Evolutionary conservation across 1,140 invertebrate species (phyloP), one percentile per base, ranked within the genome.

Genomic region (Branchinecta lynchi): DNA sequence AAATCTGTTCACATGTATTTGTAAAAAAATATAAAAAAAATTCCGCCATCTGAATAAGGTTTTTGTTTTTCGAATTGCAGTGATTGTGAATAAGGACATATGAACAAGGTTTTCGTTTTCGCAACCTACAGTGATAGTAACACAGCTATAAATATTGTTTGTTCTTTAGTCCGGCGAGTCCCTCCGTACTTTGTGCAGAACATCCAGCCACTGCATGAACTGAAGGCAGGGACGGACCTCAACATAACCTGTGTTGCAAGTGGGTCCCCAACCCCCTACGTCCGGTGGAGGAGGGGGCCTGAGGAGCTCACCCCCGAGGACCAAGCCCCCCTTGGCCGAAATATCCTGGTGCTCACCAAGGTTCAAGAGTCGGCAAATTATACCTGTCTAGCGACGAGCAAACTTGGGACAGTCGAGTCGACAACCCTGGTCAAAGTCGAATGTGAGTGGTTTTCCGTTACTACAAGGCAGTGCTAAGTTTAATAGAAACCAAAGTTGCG

Each of bases 201-300:
- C 60, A 93, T 94, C 17, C 87, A 90, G 43, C 76, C 84, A 9
- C 77, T 87, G 21, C 88, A 85, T 68, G 91, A 96, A 77, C 93
- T 98, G 43, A 91, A 90, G 86, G 81, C 93, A 15, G 93, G 93
- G 8, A 86, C 87, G 0, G 87, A 87, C 75, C 80, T 98, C 66
- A 98, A 96, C 78, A 80, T 99, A 66, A 95, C 93, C 60, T 98
- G 96, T 77, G 92, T 98, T 12, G 96, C 95, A 15, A 88, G 92
- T 8, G 96, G 96, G 0, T 92, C 95, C 0, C 96, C 96, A 0
- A 96, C 98, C 93, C 96, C 96, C 0, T 88, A 86, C 74, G 93
- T 99, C 66, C 95, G 92, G 79, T 99, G 94, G 94, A 85, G 89
- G 70, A 90, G 92, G 80, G 93, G 89, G 76, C 75, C 84, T 20